Percentiles rank a stretch among this genome's conserved stretches.
Evolutionary conservation across 2,113 vertebrate genomes (phyloP).

Genomic region (Tretioscincus oriximinensis): DNA sequence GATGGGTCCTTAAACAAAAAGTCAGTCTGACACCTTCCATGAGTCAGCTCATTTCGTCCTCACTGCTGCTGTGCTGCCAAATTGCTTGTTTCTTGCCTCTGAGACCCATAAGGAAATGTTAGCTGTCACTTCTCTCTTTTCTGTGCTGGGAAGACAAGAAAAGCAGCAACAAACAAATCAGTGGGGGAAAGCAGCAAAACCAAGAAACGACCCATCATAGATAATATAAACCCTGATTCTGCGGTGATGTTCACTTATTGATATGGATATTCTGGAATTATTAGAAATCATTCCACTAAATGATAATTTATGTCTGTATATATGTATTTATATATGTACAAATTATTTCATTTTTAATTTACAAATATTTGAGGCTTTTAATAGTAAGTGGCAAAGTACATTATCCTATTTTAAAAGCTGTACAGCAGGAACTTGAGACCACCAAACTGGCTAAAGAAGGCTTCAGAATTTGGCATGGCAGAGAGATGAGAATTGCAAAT

Average conservation of each 20-base stretch:
- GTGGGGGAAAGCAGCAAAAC: not conserved
- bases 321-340: too few relatives aligned
- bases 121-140: not conserved
- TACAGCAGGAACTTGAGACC: not conserved
- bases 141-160: not conserved
- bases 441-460: slow-evolving; percentile 28
- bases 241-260: not conserved
- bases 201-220: not conserved
- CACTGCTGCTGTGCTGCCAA: not conserved
- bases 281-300: slow-evolving; percentile 12
- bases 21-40: not conserved
- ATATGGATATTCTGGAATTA: not conserved
- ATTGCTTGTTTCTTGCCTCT: not conserved
- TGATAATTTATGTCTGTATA: not conserved
- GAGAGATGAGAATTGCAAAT: slow-evolving; percentile 58
- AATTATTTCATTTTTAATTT: not conserved
- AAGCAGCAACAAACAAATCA: not conserved
- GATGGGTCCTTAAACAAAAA: not conserved
- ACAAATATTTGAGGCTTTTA: not conserved
- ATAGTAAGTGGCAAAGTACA: slow-evolving; percentile 1
- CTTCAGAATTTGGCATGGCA: slow-evolving; percentile 31
- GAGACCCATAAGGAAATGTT: not conserved
- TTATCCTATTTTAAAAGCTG: not conserved
- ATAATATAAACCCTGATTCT: not conserved
- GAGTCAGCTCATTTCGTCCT: not conserved